Conservation (phyloP, 2,888 invertebrate species). For the Candidula unifasciata region DNA sequence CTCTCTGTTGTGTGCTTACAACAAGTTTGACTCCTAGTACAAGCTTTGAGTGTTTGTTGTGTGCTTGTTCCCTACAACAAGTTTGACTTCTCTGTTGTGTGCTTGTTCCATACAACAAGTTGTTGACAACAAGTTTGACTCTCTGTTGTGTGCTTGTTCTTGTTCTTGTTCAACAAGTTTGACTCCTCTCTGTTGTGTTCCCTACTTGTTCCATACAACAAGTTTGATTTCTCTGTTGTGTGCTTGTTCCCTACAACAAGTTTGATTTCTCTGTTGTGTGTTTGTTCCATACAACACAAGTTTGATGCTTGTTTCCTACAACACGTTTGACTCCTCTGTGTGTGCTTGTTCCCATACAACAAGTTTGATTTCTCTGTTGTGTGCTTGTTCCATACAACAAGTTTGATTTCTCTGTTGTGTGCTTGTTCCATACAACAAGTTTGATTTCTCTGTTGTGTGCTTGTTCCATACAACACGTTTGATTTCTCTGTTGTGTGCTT, state of each 20-base stretch:
- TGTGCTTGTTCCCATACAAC: no score
- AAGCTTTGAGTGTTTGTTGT: constrained; percentile 54
- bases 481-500: no score
- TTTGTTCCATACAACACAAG: no score
- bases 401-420: background rate
- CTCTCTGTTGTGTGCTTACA: background rate
- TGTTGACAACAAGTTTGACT: background rate
- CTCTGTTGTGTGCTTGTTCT: background rate
- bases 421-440: background rate
- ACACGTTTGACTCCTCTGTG: no score
- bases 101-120: background rate
- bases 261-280: no score
- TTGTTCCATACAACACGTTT: background rate
- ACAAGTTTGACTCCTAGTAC: constrained; percentile 23
- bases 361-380: no score
- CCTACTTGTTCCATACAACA: constrained; percentile 56
- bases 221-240: background rate
- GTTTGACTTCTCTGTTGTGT: no score
- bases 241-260: constrained; percentile 57
- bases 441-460: background rate
- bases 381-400: background rate
- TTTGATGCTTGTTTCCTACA: no score
- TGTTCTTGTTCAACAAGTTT: background rate
- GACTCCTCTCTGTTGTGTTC: background rate
- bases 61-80: background rate